Percentiles rank a stretch among this genome's conserved stretches.
Evolutionary conservation across 2,888 invertebrate genomes (phyloP).

Genomic region (Hydroisotoma schaefferi): DNA sequence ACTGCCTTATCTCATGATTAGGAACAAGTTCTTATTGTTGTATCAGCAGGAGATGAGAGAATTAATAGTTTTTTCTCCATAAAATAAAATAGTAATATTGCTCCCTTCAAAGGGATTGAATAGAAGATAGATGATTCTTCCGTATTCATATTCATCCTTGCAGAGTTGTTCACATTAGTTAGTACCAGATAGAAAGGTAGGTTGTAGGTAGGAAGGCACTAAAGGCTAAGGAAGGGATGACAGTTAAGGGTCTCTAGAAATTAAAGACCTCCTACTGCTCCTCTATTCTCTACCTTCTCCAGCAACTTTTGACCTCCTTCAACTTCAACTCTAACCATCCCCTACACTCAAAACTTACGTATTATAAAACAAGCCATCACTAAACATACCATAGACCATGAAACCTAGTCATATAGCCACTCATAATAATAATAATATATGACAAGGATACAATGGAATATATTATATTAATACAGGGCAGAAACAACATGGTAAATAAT

Average conservation of each 20-base stretch:
- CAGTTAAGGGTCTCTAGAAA: conserved; percentile 48
- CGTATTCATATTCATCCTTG: conserved; percentile 30
- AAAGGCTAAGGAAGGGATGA: conserved; percentile 47
- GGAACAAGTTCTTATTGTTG: no score
- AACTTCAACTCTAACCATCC: neutral
- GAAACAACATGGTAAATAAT: no score
- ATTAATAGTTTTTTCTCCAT: conserved; percentile 15
- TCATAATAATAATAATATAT: no score
- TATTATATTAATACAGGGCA: no score
- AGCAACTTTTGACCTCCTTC: conserved; percentile 29
- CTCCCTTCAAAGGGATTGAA: conserved; percentile 15
- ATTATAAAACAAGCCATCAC: neutral
- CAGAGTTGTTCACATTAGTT: neutral
- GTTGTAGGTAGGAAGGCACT: no score
- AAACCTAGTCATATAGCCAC: no score
- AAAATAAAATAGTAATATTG: conserved; percentile 3
- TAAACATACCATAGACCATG: no score
- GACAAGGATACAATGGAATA: no score
- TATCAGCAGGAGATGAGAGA: conserved; percentile 17
- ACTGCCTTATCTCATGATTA: no score
- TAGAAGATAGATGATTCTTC: conserved; percentile 45
- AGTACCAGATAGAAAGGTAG: conserved; percentile 5
- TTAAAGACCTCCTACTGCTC: conserved; percentile 49
- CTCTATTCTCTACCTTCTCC: conserved; percentile 28
- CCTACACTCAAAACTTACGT: neutral